phyloP scores from a whole-genome alignment of 2,888 invertebrate species.

The Drosophila engyochracea region DNA sequence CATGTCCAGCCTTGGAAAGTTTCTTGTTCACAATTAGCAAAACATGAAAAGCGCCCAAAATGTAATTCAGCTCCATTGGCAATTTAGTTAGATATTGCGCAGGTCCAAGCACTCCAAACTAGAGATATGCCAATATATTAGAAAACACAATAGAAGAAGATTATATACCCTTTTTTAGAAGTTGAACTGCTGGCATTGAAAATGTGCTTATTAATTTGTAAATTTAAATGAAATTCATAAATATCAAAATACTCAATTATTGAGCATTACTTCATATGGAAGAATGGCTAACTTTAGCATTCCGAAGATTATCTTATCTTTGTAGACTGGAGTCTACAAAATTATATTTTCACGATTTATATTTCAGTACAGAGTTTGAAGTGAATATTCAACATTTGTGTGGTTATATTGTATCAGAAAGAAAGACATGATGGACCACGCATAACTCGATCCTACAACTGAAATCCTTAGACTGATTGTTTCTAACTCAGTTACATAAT shows the following conservation, averaged over 20 bases:
- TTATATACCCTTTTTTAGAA: not conserved
- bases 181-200: not conserved
- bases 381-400: not conserved
- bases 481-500: not conserved
- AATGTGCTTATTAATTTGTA: not conserved
- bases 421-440: not conserved
- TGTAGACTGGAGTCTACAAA: not conserved
- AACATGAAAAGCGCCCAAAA: slow-evolving; percentile 10
- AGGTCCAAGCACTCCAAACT: slow-evolving; percentile 7
- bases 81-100: slow-evolving; percentile 12
- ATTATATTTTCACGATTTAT: not conserved
- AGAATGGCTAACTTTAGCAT: too few species aligned
- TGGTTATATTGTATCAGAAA: not conserved
- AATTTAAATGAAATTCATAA: not conserved
- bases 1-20: slow-evolving; percentile 38
- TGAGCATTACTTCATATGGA: not conserved
- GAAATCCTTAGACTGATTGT: not conserved
- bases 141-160: not conserved
- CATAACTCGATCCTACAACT: not conserved
- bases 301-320: not conserved
- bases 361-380: too few species aligned
- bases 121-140: not conserved
- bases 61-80: slow-evolving; percentile 8
- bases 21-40: slow-evolving; percentile 42
- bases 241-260: not conserved